A percentile compares a stretch with the other conserved stretches of the same genome.
Conservation (phyloP, 2,113 vertebrate species). For the Psilopsiagon aymara region DNA sequence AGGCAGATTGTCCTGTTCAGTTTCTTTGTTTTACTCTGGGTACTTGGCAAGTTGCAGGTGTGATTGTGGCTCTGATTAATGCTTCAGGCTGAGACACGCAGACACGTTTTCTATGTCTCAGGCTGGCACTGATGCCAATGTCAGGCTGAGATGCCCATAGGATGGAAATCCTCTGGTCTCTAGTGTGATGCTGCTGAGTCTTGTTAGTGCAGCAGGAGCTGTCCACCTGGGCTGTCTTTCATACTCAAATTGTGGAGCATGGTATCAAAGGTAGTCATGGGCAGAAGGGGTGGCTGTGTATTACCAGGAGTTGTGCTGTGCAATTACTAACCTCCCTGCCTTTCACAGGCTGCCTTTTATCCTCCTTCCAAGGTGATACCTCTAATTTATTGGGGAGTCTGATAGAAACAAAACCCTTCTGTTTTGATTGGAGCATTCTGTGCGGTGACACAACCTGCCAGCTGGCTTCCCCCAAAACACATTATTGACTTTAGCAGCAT, state of each 20-base stretch:
- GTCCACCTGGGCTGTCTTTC: background rate
- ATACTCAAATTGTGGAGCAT: fast-evolving
- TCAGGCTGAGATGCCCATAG: background rate
- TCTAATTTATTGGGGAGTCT: background rate
- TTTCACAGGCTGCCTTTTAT: background rate
- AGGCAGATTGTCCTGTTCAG: background rate
- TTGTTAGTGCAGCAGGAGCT: background rate
- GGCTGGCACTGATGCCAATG: background rate
- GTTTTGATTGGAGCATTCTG: background rate
- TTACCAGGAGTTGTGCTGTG: background rate
- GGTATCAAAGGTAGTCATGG: background rate
- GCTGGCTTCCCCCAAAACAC: background rate
- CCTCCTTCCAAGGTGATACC: background rate
- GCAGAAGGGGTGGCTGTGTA: background rate
- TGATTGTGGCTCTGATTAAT: background rate
- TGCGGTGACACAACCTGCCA: background rate
- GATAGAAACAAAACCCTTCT: background rate
- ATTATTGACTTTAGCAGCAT: background rate
- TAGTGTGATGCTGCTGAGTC: fast-evolving
- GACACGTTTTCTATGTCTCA: fast-evolving
- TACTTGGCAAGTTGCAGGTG: background rate
- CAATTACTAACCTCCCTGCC: background rate
- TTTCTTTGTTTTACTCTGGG: background rate
- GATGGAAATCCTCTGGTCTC: background rate
- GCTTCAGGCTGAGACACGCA: background rate